Conservation (phyloP, 2,888 invertebrate genomes). For the Molanna angustata region DNA sequence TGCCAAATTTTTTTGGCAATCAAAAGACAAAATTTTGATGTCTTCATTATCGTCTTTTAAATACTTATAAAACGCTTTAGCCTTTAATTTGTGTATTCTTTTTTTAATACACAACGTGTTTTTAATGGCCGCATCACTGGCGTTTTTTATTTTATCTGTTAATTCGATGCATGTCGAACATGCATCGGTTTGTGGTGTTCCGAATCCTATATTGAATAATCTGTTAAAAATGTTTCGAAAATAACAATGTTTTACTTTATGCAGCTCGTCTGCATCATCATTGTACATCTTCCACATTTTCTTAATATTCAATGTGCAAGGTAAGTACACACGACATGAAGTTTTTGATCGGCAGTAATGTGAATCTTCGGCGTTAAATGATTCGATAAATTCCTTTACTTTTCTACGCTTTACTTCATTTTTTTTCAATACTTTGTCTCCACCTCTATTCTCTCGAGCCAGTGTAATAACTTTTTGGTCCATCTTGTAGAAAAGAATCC, state of each 20-base stretch:
- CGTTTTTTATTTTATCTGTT: no score
- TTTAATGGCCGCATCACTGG: no score
- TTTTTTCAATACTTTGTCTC: background rate
- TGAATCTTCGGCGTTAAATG: background rate
- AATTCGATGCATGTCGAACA: no score
- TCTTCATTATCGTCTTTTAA: background rate
- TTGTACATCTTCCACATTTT: slow-evolving; percentile 1
- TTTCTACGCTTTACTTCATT: background rate
- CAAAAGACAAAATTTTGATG: background rate
- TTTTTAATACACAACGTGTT: background rate
- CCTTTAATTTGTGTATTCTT: background rate
- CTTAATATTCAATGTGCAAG: slow-evolving; percentile 1
- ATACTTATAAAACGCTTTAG: background rate
- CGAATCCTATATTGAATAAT: slow-evolving; percentile 4
- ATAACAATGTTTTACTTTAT: slow-evolving; percentile 2
- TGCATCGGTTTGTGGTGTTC: background rate
- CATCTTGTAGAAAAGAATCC: no score
- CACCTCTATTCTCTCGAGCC: background rate
- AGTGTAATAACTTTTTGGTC: no score
- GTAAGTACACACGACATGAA: background rate
- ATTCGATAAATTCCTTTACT: background rate
- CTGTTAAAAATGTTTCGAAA: slow-evolving; percentile 3
- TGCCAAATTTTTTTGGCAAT: slow-evolving; percentile 12
- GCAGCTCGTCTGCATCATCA: background rate
- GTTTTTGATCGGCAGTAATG: background rate